Percentiles rank a stretch among this genome's conserved stretches.
Evolutionary conservation across 2,113 vertebrate genomes (phyloP).

Genomic region (Varanus komodoensis): DNA sequence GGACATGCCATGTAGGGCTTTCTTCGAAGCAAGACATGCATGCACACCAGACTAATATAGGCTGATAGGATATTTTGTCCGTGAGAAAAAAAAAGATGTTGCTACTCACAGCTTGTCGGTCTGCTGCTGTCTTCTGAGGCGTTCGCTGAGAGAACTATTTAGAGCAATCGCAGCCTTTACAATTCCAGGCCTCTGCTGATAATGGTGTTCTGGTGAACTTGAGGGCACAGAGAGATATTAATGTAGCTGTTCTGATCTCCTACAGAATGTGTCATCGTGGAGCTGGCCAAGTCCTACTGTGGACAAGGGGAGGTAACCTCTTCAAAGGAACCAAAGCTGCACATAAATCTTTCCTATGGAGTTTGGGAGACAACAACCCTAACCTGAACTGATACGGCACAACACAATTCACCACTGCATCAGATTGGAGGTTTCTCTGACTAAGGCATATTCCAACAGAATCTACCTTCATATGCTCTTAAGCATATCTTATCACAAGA

Average conservation of each 20-base stretch:
- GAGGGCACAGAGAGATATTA: conserved; percentile 9
- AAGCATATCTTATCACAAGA: neutral
- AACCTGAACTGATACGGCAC: neutral
- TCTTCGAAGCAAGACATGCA: conserved; percentile 31
- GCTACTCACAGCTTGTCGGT: conserved; percentile 49
- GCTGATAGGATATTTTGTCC: conserved; percentile 59
- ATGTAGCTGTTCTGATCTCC: conserved; percentile 38
- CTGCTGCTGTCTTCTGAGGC: conserved; percentile 54
- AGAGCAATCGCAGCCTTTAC: conserved; percentile 59
- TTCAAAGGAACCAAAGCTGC: conserved; percentile 4
- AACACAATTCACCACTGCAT: neutral
- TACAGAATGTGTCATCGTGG: conserved; percentile 49
- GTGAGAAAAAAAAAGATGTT: conserved; percentile 13
- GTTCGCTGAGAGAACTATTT: conserved; percentile 49
- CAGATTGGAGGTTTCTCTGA: neutral
- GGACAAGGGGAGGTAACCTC: conserved; percentile 3
- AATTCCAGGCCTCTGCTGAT: conserved; percentile 37
- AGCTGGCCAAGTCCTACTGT: conserved; percentile 51
- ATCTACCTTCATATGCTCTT: neutral
- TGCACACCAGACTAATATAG: conserved; percentile 46
- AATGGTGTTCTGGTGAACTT: conserved; percentile 35
- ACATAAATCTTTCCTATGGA: neutral
- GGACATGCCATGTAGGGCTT: conserved; percentile 41
- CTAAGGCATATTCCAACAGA: neutral
- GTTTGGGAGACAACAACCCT: neutral